Evolutionary conservation across 2,888 invertebrate species (phyloP).

Genomic region (Empis stercorea): DNA sequence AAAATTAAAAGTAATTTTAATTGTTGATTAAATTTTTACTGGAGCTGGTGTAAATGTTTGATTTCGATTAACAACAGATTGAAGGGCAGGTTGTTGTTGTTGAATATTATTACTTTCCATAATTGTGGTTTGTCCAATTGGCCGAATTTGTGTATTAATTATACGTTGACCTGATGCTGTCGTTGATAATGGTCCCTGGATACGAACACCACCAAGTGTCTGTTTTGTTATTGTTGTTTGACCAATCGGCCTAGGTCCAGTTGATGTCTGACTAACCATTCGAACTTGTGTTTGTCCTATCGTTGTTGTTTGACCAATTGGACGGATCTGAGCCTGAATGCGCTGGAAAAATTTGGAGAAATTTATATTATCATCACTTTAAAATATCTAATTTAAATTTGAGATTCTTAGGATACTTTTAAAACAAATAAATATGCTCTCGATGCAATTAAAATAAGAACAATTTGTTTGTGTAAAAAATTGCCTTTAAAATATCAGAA

Average conservation of each 20-base stretch:
- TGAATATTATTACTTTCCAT: conserved; percentile 22
- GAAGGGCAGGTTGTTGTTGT: conserved; percentile 31
- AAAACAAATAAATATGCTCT: too few species aligned
- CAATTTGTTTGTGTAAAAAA: too few species aligned
- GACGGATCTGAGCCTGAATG: conserved; percentile 41
- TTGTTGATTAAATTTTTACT: neutral
- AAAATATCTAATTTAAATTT: neutral
- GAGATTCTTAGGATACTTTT: too few species aligned
- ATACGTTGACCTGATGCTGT: conserved; percentile 26
- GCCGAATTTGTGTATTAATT: conserved; percentile 28
- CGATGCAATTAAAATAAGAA: too few species aligned
- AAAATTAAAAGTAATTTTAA: conserved; percentile 1
- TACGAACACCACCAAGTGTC: conserved; percentile 27
- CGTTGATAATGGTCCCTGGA: conserved; percentile 25
- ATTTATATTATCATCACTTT: conserved; percentile 2
- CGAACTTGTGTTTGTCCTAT: conserved; percentile 46
- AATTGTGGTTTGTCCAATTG: conserved; percentile 19
- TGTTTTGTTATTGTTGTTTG: conserved; percentile 38
- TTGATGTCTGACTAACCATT: conserved; percentile 41
- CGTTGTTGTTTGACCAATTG: conserved; percentile 39
- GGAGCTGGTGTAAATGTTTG: conserved; percentile 8
- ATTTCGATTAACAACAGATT: conserved; percentile 25
- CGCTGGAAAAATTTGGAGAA: conserved; percentile 21
- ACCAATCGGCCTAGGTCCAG: conserved; percentile 31
- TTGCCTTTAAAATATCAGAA: too few species aligned